phyloP scores from a whole-genome alignment of 2,113 vertebrate genomes.

The Chauna torquata region DNA sequence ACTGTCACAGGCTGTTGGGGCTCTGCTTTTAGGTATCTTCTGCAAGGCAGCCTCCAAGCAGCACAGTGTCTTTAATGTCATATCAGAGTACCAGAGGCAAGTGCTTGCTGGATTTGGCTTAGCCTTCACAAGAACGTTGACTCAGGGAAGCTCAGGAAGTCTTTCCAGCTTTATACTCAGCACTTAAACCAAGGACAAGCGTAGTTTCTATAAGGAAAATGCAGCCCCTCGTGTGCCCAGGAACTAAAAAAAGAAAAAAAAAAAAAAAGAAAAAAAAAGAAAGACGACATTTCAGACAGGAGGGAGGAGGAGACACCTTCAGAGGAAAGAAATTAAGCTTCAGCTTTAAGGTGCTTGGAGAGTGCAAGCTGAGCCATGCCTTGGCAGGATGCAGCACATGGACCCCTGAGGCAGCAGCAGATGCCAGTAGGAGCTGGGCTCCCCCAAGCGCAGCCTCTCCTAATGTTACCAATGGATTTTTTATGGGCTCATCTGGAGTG shows the following conservation, averaged over 20 bases:
- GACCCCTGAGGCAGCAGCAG: background rate
- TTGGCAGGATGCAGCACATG: background rate
- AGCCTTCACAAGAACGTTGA: fast-evolving
- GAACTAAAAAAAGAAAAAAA: background rate
- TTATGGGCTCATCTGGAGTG: background rate
- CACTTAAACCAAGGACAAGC: background rate
- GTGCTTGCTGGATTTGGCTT: background rate
- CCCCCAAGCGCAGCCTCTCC: background rate
- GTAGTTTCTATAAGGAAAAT: background rate
- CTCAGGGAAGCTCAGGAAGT: background rate
- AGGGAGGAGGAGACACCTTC: background rate
- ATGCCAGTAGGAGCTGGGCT: background rate
- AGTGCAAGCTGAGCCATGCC: background rate
- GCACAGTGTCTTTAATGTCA: background rate
- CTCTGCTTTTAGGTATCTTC: background rate
- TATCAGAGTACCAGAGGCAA: background rate
- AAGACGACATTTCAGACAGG: background rate
- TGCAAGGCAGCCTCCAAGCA: background rate
- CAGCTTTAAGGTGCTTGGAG: background rate
- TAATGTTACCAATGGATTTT: background rate
- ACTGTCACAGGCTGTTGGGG: background rate
- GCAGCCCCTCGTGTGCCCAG: background rate
- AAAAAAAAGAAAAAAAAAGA: background rate
- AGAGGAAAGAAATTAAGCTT: background rate
- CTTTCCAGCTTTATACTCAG: background rate